Conservation (phyloP, 1,140 invertebrate genomes). For the Heterodera carotae region DNA sequence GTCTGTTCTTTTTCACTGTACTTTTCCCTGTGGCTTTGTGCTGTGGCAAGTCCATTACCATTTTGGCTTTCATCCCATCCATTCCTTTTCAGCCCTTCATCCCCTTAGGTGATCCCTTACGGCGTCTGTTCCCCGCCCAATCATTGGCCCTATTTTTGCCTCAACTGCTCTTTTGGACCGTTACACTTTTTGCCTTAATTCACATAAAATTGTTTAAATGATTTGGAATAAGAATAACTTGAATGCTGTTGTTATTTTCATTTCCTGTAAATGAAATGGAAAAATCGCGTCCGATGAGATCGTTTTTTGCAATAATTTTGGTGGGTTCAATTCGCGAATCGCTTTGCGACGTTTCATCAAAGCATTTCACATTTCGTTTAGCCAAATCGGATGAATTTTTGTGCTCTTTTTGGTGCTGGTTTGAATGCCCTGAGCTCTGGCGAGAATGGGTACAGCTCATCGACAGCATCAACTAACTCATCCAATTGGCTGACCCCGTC, state of each 20-base stretch:
- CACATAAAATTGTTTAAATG: neutral
- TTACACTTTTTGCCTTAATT: constrained; percentile 16
- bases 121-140: constrained; percentile 24
- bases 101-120: constrained; percentile 19
- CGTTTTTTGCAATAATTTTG: neutral
- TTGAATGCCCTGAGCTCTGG: constrained; percentile 21
- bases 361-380: constrained; percentile 8
- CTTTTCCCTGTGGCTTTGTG: constrained; percentile 32
- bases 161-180: constrained; percentile 26
- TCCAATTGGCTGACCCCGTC: constrained; percentile 13
- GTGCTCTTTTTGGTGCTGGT: constrained; percentile 34
- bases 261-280: too few species aligned
- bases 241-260: too few species aligned
- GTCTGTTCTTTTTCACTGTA: constrained; percentile 9
- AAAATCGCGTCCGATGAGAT: constrained; percentile 8
- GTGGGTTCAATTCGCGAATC: neutral
- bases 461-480: constrained; percentile 19
- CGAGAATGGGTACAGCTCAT: constrained; percentile 6
- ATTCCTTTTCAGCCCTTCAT: constrained; percentile 36
- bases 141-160: constrained; percentile 20
- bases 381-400: constrained; percentile 42
- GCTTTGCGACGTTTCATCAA: neutral
- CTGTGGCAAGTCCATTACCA: constrained; percentile 8
- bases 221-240: neutral
- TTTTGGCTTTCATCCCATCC: neutral